phyloP scores from a whole-genome alignment of 2,113 vertebrate species.

The Neolamprologus sp. region DNA sequence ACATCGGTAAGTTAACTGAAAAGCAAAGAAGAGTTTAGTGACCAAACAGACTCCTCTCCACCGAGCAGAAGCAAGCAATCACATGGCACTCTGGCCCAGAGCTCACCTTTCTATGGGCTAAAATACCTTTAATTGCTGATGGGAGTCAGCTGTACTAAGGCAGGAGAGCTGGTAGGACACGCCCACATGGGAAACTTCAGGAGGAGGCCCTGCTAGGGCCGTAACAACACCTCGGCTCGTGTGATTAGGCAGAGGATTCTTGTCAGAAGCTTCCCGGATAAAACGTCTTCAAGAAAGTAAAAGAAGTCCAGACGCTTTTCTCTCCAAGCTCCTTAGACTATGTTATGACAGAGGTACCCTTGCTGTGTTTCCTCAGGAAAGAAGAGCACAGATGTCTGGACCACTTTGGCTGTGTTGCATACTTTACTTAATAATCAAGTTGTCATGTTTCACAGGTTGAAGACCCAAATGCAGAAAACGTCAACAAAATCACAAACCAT shows the following conservation, averaged over 20 bases:
- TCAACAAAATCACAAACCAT: neutral
- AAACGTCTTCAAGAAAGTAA: fast-evolving
- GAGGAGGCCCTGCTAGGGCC: neutral
- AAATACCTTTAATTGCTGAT: neutral
- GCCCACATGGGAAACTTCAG: neutral
- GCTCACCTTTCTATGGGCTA: neutral
- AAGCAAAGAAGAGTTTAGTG: neutral
- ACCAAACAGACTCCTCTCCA: neutral
- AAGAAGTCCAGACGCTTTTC: neutral
- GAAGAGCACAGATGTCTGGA: fast-evolving
- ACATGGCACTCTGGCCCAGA: neutral
- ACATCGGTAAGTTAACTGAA: fast-evolving
- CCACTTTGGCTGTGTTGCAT: neutral
- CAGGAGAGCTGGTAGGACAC: neutral
- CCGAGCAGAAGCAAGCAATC: neutral
- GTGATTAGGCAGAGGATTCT: neutral
- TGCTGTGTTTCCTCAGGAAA: neutral
- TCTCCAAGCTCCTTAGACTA: neutral
- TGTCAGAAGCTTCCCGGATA: fast-evolving
- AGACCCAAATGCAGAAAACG: neutral
- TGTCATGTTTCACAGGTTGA: neutral
- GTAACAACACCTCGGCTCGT: neutral
- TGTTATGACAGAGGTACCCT: neutral
- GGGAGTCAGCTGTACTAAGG: neutral
- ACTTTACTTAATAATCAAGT: neutral